phyloP scores from a whole-genome alignment of 2,888 invertebrate genomes.

The Caradrina clavipalpis region DNA sequence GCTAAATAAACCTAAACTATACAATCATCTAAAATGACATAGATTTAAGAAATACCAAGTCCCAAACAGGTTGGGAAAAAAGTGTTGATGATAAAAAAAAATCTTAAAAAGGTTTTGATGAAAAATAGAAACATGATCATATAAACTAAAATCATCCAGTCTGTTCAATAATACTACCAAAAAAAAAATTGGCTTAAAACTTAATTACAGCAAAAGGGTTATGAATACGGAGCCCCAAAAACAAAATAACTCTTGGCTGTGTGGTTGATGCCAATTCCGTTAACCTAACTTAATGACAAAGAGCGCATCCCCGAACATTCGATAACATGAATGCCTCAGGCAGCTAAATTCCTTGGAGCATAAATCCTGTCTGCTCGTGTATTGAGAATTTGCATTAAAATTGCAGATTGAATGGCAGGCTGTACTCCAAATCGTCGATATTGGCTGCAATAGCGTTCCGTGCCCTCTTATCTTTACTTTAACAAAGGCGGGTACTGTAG shows the following conservation, averaged over 20 bases:
- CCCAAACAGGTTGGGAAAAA: too few relatives aligned
- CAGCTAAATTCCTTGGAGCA: slow-evolving; percentile 52
- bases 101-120: too few relatives aligned
- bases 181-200: too few relatives aligned
- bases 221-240: background rate
- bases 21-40: too few relatives aligned
- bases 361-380: slow-evolving; percentile 50
- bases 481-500: slow-evolving; percentile 10
- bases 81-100: too few relatives aligned
- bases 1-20: too few relatives aligned
- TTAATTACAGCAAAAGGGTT: background rate
- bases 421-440: slow-evolving; percentile 31
- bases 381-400: slow-evolving; percentile 57
- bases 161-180: too few relatives aligned
- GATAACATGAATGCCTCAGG: slow-evolving; percentile 44
- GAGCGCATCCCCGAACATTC: slow-evolving; percentile 47
- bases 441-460: slow-evolving; percentile 26
- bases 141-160: too few relatives aligned
- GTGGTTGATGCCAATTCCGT: slow-evolving; percentile 31
- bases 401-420: slow-evolving; percentile 53
- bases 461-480: slow-evolving; percentile 13
- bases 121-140: background rate
- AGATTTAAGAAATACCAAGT: too few relatives aligned
- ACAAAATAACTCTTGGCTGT: slow-evolving; percentile 1
- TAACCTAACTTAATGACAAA: slow-evolving; percentile 40